Conservation (phyloP, 2,113 vertebrate genomes). For the Nanger granti region DNA sequence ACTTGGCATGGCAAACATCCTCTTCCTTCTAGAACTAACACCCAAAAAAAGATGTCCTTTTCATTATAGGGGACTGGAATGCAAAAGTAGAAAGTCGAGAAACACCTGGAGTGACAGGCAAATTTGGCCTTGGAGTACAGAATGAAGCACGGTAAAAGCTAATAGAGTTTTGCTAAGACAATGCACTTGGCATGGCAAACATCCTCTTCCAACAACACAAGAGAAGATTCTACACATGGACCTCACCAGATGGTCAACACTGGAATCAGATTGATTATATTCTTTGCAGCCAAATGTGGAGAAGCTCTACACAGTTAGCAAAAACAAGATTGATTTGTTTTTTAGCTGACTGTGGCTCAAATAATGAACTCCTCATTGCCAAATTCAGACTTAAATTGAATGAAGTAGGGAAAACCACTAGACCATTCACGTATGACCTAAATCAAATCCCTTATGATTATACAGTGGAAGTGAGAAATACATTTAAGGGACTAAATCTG, state of each 20-base stretch:
- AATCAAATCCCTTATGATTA: accelerated
- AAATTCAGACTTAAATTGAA: neutral
- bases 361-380: neutral
- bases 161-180: neutral
- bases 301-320: neutral
- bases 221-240: neutral
- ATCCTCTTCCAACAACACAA: neutral
- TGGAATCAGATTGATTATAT: neutral
- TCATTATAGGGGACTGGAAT: neutral
- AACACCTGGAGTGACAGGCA: neutral
- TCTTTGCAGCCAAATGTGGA: neutral
- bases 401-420: neutral
- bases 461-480: neutral
- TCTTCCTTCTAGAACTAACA: neutral
- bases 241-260: neutral
- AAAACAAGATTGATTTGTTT: neutral
- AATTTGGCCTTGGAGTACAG: neutral
- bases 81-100: neutral
- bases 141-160: neutral
- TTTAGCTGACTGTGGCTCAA: neutral
- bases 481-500: neutral
- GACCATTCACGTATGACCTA: neutral
- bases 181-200: neutral
- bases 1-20: no score
- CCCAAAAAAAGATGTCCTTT: neutral